Evolutionary conservation across 2,888 invertebrate genomes (phyloP).

Genomic region (Leptogaster cylindrica): DNA sequence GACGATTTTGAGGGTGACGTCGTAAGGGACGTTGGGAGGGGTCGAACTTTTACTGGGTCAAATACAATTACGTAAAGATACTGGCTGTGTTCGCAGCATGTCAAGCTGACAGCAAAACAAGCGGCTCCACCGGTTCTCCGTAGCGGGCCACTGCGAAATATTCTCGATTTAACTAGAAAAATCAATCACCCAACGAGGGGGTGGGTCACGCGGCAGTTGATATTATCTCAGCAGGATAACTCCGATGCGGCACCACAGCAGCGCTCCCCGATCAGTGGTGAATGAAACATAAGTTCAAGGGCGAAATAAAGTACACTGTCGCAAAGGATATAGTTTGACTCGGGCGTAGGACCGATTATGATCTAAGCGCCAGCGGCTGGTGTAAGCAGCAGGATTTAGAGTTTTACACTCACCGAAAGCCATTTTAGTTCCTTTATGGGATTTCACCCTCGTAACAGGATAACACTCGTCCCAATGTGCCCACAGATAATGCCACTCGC

Average conservation of each 20-base stretch:
- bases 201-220: too few relatives aligned
- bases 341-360: neutral
- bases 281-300: conserved; percentile 20
- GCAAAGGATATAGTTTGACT: conserved; percentile 15
- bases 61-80: neutral
- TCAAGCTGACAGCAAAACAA: neutral
- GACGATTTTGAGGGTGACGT: neutral
- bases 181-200: conserved; percentile 20
- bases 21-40: too few relatives aligned
- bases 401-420: conserved; percentile 43
- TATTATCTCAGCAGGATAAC: neutral
- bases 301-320: neutral
- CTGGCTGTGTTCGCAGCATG: neutral
- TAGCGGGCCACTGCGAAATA: neutral
- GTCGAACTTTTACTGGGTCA: too few relatives aligned
- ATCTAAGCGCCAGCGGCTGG: neutral
- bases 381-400: neutral
- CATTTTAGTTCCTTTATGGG: conserved; percentile 39
- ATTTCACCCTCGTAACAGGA: neutral
- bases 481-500: neutral
- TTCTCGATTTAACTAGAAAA: conserved; percentile 29
- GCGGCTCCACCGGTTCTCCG: neutral
- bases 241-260: neutral
- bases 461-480: neutral
- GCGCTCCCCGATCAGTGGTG: neutral